Evolutionary conservation across 1,140 invertebrate species (phyloP).

Genomic region (Drosophila arizonae): DNA sequence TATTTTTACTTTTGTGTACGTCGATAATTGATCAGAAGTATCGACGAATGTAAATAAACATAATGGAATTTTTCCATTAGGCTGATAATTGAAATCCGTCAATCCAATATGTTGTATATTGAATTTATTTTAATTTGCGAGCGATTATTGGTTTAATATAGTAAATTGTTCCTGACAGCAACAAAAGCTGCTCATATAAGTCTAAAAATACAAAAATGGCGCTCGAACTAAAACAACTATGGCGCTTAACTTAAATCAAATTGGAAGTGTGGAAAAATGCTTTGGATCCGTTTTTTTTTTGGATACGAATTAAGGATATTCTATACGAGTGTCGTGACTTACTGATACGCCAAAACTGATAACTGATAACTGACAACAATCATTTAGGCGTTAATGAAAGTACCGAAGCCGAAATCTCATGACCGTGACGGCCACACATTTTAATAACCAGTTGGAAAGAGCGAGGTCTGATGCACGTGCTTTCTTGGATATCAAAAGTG

Average conservation of each 20-base stretch:
- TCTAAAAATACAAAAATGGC: background rate
- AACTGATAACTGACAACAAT: background rate
- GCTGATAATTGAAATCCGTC: conserved; percentile 2
- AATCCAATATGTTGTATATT: conserved; percentile 9
- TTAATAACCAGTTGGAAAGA: conserved; percentile 6
- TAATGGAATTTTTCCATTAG: conserved; percentile 17
- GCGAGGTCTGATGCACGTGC: conserved; percentile 26
- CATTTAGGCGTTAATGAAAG: conserved; percentile 2
- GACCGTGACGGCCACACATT: background rate
- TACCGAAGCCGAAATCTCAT: conserved; percentile 5
- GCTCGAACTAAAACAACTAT: background rate
- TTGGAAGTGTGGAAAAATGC: background rate
- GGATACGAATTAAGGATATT: conserved; percentile 12
- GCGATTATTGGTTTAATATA: background rate
- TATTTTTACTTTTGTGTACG: background rate
- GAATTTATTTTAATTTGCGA: conserved; percentile 12
- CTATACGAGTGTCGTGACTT: background rate
- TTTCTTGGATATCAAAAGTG: conserved; percentile 24
- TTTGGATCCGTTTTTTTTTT: conserved; percentile 4
- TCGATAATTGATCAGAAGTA: background rate
- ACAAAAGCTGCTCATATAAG: background rate
- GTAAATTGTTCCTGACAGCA: background rate
- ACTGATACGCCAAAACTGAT: background rate
- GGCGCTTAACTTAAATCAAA: background rate
- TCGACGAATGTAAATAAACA: background rate